Evolutionary conservation across 2,797 vertebrate genomes (phyloP).

Genomic region (Siniperca undulata): DNA sequence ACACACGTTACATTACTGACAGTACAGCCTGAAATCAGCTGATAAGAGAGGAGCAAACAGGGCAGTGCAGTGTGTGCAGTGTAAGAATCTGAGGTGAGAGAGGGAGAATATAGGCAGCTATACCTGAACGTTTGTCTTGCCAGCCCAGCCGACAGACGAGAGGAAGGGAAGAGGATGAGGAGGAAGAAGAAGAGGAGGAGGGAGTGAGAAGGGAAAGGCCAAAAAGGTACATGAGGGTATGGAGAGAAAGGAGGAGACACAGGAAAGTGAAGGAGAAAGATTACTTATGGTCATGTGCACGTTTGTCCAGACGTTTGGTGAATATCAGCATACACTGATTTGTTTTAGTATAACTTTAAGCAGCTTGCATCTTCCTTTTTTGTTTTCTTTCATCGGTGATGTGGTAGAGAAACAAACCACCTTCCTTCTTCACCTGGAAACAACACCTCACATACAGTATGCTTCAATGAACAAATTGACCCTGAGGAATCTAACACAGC

Average conservation of each 20-base stretch:
- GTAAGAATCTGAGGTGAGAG: constrained; percentile 80
- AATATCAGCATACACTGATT: constrained; percentile 34
- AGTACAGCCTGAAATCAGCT: constrained; percentile 47
- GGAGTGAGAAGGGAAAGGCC: constrained; percentile 62
- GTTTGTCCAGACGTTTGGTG: constrained; percentile 46
- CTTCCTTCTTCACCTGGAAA: constrained; percentile 42
- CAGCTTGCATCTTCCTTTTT: not conserved
- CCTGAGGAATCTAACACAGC: constrained; percentile 28
- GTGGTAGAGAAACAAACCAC: constrained; percentile 7
- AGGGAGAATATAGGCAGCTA: constrained; percentile 82
- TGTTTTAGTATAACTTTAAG: not conserved
- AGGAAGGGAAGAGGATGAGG: constrained; percentile 62
- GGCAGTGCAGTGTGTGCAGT: constrained; percentile 54
- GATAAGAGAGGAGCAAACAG: constrained; percentile 60
- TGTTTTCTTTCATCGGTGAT: constrained; percentile 13
- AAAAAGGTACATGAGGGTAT: constrained; percentile 63
- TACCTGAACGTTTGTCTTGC: constrained; percentile 90
- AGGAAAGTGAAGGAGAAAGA: constrained; percentile 79
- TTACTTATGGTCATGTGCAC: constrained; percentile 75
- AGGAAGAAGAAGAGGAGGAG: constrained; percentile 49
- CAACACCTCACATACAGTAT: constrained; percentile 35
- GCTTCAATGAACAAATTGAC: constrained; percentile 31
- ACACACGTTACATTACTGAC: not conserved
- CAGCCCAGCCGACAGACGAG: constrained; percentile 84
- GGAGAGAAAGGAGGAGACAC: constrained; percentile 72